Base-by-base conservation (phyloP, 2,113 vertebrate species). In the Callopanchax toddi region DNA sequence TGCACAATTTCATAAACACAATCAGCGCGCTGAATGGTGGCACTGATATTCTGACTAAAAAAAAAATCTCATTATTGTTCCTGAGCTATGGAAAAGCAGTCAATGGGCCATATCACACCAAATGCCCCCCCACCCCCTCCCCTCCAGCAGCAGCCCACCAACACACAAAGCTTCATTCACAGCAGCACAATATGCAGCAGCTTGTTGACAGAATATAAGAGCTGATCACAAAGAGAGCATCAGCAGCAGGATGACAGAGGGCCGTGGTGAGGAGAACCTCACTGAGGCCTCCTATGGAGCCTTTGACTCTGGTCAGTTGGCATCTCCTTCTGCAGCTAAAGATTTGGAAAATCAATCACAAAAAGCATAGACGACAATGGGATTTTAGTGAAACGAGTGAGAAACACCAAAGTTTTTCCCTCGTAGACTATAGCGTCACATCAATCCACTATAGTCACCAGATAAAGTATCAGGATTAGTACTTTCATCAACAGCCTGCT, bases 1-100 rank as follows among this genome's bases (percentile, higher is more conserved):
- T 88, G 88, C 88, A 89, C 89, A 92, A 91, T 91, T 92, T 89
- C 87, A 91, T 91, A 89, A 89, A 90, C 88, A 90, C 92, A 91
- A 92, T 91, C 90, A 91, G 85, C 2, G 69, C 58, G 60, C 81
- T 91, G 89, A 91, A 92, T 89, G 88, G 89, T 81, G 83, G 84
- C 86, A 87, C 85, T 87, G 87, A 91, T 92, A 91, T 89, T 88
- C 82, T 71, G 74, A 1, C 29, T 29, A 37, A 8, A 49, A 49
- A 81, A 88, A 81, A 82, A 79, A 82, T 83, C 87, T 89, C 87
- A 89, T 89, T 91, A 91, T 93, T 91, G 89, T 91, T 91, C 85
- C 83, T 77, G 86, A 87, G 85, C 86, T 87, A 84, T 90, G 86
- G 88, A 91, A 92, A 92, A 89, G 89, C 89, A 91, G 89, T 92